Conservation (phyloP, 2,888 invertebrate species). For the Melanostoma scalare region DNA sequence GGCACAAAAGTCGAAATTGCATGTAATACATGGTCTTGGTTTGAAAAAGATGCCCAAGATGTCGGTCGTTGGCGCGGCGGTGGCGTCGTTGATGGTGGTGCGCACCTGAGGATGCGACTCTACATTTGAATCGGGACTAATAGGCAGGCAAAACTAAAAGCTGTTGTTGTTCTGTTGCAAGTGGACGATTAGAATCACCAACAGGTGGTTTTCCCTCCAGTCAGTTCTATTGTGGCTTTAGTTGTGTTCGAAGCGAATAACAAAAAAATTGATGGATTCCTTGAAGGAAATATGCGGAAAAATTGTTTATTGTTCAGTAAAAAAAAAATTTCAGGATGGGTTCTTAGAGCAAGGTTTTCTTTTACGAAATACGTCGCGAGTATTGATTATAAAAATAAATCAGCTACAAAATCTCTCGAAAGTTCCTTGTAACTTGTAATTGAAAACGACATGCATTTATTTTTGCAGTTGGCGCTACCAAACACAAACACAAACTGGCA, state of each 20-base stretch:
- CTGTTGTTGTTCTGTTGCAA: conserved; percentile 8
- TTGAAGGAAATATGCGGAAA: too few species aligned
- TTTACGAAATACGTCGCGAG: too few species aligned
- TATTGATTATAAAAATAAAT: too few species aligned
- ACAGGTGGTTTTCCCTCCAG: conserved; percentile 54
- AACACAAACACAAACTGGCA: too few species aligned
- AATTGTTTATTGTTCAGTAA: too few species aligned
- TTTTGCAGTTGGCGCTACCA: too few species aligned
- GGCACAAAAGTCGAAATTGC: conserved; percentile 63
- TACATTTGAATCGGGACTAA: conserved; percentile 29
- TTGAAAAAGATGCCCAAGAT: conserved; percentile 32
- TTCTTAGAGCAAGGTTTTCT: too few species aligned
- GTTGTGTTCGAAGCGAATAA: neutral
- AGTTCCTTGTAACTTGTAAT: too few species aligned
- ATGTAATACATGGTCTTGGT: conserved; percentile 40
- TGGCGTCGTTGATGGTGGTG: conserved; percentile 1
- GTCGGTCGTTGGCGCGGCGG: neutral
- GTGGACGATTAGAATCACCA: conserved; percentile 48
- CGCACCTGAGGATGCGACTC: conserved; percentile 48
- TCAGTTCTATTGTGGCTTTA: conserved; percentile 31
- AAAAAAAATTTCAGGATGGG: too few species aligned
- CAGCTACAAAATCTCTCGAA: too few species aligned
- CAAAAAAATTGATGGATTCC: too few species aligned
- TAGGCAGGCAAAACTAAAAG: conserved; percentile 14
- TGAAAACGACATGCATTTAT: too few species aligned